phyloP scores from a whole-genome alignment of 2,113 vertebrate species.

The Nibea albiflora region DNA sequence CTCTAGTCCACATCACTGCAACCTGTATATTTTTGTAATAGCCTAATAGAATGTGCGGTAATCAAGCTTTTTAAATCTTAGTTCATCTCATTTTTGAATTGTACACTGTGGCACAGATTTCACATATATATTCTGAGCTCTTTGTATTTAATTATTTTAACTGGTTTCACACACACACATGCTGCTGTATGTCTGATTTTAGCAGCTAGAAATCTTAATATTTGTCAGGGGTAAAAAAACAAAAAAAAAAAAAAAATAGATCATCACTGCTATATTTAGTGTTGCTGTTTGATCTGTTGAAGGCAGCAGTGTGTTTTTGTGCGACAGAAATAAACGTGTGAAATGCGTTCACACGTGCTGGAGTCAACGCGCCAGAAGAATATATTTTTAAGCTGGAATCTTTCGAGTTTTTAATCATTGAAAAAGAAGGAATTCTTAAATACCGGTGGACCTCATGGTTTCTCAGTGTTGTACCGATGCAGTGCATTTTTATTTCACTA shows the following conservation, averaged over 20 bases:
- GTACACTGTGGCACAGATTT: constrained; percentile 1
- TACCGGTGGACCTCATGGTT: constrained; percentile 20
- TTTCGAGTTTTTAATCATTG: constrained; percentile 13
- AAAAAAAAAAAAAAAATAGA: constrained; percentile 25
- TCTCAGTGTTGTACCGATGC: constrained; percentile 35
- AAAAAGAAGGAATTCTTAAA: constrained; percentile 34
- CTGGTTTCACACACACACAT: not conserved
- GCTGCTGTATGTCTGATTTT: constrained; percentile 37
- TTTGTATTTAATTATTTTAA: constrained; percentile 4
- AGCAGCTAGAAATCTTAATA: constrained; percentile 27
- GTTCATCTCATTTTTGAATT: constrained; percentile 16
- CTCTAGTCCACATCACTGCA: constrained; percentile 24
- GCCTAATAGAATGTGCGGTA: constrained; percentile 15
- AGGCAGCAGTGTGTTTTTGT: constrained; percentile 17
- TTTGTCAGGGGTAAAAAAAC: constrained; percentile 22
- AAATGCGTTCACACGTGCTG: constrained; percentile 26
- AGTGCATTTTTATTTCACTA: constrained; percentile 55
- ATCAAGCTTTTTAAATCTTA: constrained; percentile 11
- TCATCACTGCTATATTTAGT: constrained; percentile 48
- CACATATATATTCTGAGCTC: constrained; percentile 16
- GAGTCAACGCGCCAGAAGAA: not conserved
- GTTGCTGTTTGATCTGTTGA: constrained; percentile 49
- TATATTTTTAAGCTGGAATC: constrained; percentile 30
- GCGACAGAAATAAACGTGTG: constrained; percentile 26
- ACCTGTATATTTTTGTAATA: constrained; percentile 44